Conservation (phyloP, 2,888 invertebrate species). For the Xestia xanthographa region DNA sequence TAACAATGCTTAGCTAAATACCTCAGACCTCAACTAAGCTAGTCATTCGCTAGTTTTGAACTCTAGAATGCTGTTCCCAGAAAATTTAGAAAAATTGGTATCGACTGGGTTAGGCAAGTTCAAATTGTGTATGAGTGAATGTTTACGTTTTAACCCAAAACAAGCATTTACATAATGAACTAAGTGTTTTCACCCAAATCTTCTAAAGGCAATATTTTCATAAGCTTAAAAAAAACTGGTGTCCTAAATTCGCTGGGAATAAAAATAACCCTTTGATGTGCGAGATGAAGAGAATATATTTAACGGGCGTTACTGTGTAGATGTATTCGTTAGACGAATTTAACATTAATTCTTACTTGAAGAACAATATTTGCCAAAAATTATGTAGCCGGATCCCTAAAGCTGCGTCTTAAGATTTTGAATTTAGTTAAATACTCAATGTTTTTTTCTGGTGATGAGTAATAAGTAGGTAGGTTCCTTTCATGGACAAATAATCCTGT, state of each 20-base stretch:
- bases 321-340: conserved; percentile 16
- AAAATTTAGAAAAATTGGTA: neutral
- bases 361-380: conserved; percentile 19
- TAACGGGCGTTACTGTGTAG: conserved; percentile 28
- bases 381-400: neutral
- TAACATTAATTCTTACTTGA: conserved; percentile 10
- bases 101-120: conserved; percentile 13
- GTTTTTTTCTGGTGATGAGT: conserved; percentile 49
- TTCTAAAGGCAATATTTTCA: conserved; percentile 41
- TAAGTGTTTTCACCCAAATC: conserved; percentile 16
- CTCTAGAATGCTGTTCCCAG: neutral
- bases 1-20: neutral
- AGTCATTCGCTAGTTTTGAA: neutral
- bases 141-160: conserved; percentile 10
- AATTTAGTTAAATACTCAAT: conserved; percentile 14
- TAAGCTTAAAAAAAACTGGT: conserved; percentile 34
- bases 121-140: neutral
- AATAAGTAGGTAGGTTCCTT: conserved; percentile 43
- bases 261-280: conserved; percentile 61
- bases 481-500: conserved; percentile 60
- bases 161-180: conserved; percentile 16
- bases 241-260: conserved; percentile 54
- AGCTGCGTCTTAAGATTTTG: neutral
- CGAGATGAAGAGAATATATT: conserved; percentile 55
- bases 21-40: neutral